These are phyloP conservation scores for Calidris pygmaea DNA, from an alignment of 2,113 vertebrate species.

Conservation along the genomic window DNA sequence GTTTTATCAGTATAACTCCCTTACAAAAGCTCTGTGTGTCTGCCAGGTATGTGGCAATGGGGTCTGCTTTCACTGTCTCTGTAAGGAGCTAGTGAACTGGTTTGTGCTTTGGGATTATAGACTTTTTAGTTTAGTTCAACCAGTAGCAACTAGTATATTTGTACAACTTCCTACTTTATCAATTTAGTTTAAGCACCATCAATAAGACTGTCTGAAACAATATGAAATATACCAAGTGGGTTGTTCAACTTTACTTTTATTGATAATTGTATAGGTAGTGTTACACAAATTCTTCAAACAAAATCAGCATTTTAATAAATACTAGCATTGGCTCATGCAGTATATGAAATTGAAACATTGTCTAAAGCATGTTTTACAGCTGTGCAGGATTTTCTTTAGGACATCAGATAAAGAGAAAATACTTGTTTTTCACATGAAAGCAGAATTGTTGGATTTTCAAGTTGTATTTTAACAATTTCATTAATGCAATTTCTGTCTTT, in stretches of 20 bases:
- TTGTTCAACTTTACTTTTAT: conserved; percentile 27
- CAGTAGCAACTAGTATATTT: conserved; percentile 34
- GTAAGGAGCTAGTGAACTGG: not conserved
- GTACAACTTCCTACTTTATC: not conserved
- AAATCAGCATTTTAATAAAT: not conserved
- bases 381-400: not conserved
- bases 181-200: not conserved
- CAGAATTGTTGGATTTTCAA: not conserved
- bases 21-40: not conserved
- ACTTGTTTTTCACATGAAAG: not conserved
- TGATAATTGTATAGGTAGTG: not conserved
- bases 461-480: not conserved
- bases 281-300: not conserved
- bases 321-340: not conserved
- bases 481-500: not conserved
- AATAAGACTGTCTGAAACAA: not conserved
- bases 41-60: not conserved
- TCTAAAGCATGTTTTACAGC: not conserved
- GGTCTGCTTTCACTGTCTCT: not conserved
- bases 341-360: not conserved
- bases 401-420: not conserved
- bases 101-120: not conserved
- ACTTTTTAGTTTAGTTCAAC: conserved; percentile 39
- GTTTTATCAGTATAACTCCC: not conserved
- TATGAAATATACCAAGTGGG: not conserved